These are phyloP conservation scores for Cheilinus undulatus DNA, from an alignment of 2,113 vertebrate species.

Conservation along the genomic window DNA sequence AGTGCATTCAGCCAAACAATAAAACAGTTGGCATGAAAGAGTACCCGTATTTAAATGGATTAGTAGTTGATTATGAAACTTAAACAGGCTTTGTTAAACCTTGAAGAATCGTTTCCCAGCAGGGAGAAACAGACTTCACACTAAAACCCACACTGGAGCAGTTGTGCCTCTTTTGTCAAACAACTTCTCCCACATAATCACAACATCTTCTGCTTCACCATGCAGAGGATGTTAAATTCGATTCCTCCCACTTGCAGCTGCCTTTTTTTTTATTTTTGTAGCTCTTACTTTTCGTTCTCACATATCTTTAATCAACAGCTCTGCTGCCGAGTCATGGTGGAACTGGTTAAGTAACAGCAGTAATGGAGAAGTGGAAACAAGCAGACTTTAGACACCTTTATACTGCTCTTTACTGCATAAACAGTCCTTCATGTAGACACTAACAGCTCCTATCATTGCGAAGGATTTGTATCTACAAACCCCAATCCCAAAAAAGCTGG, in stretches of 20 bases:
- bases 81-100: not conserved
- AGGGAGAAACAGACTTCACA: conserved; percentile 27
- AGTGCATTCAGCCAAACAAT: too few relatives aligned
- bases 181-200: conserved; percentile 63
- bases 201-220: conserved; percentile 38
- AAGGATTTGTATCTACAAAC: conserved; percentile 17
- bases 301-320: conserved; percentile 17
- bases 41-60: too few relatives aligned
- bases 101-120: not conserved
- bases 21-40: too few relatives aligned
- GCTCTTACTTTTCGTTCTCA: conserved; percentile 48
- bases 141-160: conserved; percentile 57
- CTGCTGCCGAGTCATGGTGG: not conserved
- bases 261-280: conserved; percentile 32
- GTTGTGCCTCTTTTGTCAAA: conserved; percentile 51
- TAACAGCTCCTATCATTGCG: not conserved
- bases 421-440: conserved; percentile 3
- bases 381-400: too few relatives aligned
- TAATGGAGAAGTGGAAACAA: not conserved
- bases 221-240: conserved; percentile 51
- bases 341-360: conserved; percentile 14
- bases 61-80: too few relatives aligned
- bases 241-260: conserved; percentile 77
- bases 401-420: not conserved
- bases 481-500: too few relatives aligned